Evolutionary conservation across 2,113 vertebrate species (phyloP).

Genomic region (Sardina pilchardus): DNA sequence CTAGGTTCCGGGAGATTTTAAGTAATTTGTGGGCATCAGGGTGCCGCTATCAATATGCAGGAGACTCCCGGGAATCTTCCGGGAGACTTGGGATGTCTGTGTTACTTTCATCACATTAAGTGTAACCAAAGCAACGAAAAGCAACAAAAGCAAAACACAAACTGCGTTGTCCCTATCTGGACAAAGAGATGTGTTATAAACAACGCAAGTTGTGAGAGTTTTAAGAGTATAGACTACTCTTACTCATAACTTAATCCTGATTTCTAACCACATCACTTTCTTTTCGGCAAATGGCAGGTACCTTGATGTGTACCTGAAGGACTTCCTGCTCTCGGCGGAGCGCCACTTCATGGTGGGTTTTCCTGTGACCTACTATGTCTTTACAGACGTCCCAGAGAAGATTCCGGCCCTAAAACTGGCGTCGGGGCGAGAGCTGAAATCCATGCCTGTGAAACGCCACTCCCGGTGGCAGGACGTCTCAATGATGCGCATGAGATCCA

Average conservation of each 20-base stretch:
- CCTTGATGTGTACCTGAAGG: conserved; percentile 62
- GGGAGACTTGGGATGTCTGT: too few species aligned
- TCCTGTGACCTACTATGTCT: conserved; percentile 72
- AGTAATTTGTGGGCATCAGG: too few species aligned
- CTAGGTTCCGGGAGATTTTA: too few species aligned
- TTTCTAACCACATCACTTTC: neutral
- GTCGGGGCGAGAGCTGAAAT: conserved; percentile 50
- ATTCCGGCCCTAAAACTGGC: conserved; percentile 55
- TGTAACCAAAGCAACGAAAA: too few species aligned
- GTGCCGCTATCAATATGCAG: too few species aligned
- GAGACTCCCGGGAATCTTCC: too few species aligned
- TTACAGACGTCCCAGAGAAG: conserved; percentile 68
- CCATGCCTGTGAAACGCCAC: conserved; percentile 54
- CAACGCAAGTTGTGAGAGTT: too few species aligned
- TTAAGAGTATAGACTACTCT: too few species aligned
- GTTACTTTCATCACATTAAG: too few species aligned
- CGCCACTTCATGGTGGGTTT: conserved; percentile 74
- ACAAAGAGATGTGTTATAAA: too few species aligned
- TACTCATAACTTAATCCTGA: neutral
- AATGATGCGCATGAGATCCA: conserved; percentile 73
- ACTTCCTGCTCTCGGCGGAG: conserved; percentile 72
- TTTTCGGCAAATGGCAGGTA: conserved; percentile 55
- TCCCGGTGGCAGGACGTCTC: conserved; percentile 78
- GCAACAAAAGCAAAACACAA: too few species aligned
- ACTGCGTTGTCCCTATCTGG: too few species aligned